Base-by-base conservation (phyloP, 2,888 invertebrate genomes). In the Cephus sareptanus region DNA sequence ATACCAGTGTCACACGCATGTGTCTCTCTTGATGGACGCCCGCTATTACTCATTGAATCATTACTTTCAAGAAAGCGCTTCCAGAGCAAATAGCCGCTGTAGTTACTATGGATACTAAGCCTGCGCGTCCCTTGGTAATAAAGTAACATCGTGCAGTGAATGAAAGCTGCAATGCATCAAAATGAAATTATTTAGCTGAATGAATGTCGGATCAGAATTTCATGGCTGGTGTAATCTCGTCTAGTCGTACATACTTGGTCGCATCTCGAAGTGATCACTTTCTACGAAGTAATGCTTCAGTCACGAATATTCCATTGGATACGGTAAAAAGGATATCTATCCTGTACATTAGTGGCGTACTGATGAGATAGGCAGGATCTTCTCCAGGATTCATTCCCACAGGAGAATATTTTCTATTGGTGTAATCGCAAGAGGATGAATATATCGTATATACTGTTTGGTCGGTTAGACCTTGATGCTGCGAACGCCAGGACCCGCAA, bases 11-110 rank as follows among this genome's bases (percentile, higher is more conserved):
- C 87, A 85, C 81, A 78, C 82, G 81, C 88, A 87, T 80, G 79
- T 84, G 80, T 77, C 75, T 79, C 37, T 75, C 76, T 86, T 87
- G 87, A 88, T 84, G 82, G 87, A 88, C 86, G 84, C 82, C 80
- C 84, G 84, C 86, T 85, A 84, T 87, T 88, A 87, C 81, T 87
- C 88, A 86, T 84, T 81, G 56, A 56, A 23, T 56, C 56, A 23
- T 56, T 56, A 56, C 56, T 56, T 56, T 56, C 56, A 56, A 56
- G 56, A 23, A 56, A 56, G 56, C 9, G 56, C 23, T 56, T 56
- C 9, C 23, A 56, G 56, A 2, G 23, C 56, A 23, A 56, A 56
- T 56, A 23, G 56, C 56, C 1, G 1, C 56, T 56, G 9, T 56
- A 56, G 23, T 56, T 56, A 56, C 23, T 56, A 56, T 56, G 6